A percentile compares a stretch with the other conserved stretches of the same genome.
These are phyloP conservation scores for Acanthurus lineatus DNA, from an alignment of 2,797 vertebrate genomes.

Conservation along the genomic window DNA sequence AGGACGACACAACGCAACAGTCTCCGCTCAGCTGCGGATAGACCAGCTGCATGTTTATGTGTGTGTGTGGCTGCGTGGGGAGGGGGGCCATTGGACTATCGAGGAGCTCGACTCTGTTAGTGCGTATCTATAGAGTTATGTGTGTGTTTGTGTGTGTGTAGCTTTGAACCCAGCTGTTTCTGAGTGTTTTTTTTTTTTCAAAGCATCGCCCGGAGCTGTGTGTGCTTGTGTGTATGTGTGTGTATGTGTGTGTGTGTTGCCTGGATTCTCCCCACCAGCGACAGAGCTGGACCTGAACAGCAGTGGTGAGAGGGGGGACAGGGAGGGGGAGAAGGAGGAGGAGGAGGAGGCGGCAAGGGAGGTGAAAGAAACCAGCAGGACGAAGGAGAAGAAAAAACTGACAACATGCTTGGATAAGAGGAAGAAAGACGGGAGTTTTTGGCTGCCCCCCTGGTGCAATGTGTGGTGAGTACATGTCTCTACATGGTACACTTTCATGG, in stretches of 20 bases:
- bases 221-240: conserved; percentile 20
- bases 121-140: conserved; percentile 34
- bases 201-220: conserved; percentile 57
- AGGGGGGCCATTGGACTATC: conserved; percentile 37
- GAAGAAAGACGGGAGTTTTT: conserved; percentile 65
- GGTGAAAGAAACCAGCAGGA: conserved; percentile 56
- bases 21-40: conserved; percentile 52
- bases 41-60: conserved; percentile 59
- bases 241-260: conserved; percentile 41
- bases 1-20: conserved; percentile 39
- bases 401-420: conserved; percentile 74
- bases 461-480: conserved; percentile 79
- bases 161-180: conserved; percentile 63
- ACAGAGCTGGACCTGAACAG: conserved; percentile 82
- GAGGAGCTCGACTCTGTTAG: conserved; percentile 58
- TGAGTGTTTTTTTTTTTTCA: conserved; percentile 50
- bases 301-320: conserved; percentile 68
- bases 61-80: conserved; percentile 28
- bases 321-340: conserved; percentile 62
- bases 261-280: conserved; percentile 72
- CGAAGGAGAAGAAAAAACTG: conserved; percentile 58
- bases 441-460: conserved; percentile 80
- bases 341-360: conserved; percentile 39
- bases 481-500: conserved; percentile 10
- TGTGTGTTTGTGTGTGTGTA: conserved; percentile 16